Percentiles rank a stretch among this genome's conserved stretches.
Conservation (phyloP, 2,113 vertebrate genomes). For the Lampris megalopsis region DNA sequence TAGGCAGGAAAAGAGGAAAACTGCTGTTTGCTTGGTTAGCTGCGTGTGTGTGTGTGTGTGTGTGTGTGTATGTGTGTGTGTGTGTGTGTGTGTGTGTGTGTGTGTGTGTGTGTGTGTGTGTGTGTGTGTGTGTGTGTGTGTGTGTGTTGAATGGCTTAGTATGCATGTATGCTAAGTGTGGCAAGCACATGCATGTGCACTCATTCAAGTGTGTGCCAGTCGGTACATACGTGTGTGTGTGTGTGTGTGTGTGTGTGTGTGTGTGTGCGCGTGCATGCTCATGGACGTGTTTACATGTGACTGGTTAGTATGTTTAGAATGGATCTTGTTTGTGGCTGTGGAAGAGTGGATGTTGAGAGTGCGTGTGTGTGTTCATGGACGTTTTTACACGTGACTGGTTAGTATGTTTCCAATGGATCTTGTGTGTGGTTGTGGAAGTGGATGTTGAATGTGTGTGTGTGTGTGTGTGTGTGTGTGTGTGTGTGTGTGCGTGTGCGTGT, state of each 20-base stretch:
- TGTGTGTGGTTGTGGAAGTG: no score
- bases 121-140: neutral
- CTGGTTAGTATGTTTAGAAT: no score
- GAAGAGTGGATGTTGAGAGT: no score
- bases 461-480: constrained; percentile 19
- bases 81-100: constrained; percentile 8
- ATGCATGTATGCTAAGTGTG: no score
- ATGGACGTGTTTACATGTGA: neutral
- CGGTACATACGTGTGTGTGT: neutral
- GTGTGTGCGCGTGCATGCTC: neutral
- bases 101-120: constrained; percentile 8
- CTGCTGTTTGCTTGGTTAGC: neutral
- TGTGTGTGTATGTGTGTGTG: constrained; percentile 1
- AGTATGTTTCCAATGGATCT: no score
- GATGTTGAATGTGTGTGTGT: neutral
- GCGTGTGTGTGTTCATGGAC: no score
- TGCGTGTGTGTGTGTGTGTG: neutral
- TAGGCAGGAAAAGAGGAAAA: constrained; percentile 16
- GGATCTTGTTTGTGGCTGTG: no score
- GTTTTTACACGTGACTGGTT: no score
- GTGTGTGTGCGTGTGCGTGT: constrained; percentile 21
- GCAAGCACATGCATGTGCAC: no score
- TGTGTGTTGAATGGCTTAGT: no score
- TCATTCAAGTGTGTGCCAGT: no score
- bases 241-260: constrained; percentile 13